phyloP scores from a whole-genome alignment of 2,888 invertebrate species.

The Ophion costatus region DNA sequence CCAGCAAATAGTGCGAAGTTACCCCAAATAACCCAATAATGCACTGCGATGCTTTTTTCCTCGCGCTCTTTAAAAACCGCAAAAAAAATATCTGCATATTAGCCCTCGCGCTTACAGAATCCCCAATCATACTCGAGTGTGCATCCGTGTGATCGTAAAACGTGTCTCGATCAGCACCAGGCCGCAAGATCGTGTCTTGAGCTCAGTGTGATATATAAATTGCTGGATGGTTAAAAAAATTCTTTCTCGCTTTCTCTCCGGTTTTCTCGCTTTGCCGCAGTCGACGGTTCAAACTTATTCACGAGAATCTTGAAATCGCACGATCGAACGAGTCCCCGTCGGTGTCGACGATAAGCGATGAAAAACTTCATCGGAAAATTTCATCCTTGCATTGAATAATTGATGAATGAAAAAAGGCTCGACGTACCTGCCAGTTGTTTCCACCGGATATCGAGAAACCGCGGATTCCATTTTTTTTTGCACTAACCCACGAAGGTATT shows the following conservation, averaged over 20 bases:
- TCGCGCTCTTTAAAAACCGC: neutral
- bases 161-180: neutral
- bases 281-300: conserved; percentile 33
- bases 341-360: neutral
- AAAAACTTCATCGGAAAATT: neutral
- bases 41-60: neutral
- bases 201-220: conserved; percentile 2
- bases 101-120: neutral
- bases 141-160: conserved; percentile 21
- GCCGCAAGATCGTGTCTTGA: conserved; percentile 33
- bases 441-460: conserved; percentile 25
- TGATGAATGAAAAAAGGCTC: neutral
- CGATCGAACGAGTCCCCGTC: neutral
- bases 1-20: no score
- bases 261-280: conserved; percentile 23
- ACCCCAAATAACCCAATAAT: no score
- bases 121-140: neutral
- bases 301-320: conserved; percentile 20
- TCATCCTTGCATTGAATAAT: neutral
- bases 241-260: conserved; percentile 57
- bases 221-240: conserved; percentile 9
- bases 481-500: neutral
- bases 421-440: neutral
- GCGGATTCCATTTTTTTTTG: conserved; percentile 2
- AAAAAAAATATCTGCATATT: neutral